Conservation (phyloP, 2,113 vertebrate genomes). For the Ptyas mucosa region DNA sequence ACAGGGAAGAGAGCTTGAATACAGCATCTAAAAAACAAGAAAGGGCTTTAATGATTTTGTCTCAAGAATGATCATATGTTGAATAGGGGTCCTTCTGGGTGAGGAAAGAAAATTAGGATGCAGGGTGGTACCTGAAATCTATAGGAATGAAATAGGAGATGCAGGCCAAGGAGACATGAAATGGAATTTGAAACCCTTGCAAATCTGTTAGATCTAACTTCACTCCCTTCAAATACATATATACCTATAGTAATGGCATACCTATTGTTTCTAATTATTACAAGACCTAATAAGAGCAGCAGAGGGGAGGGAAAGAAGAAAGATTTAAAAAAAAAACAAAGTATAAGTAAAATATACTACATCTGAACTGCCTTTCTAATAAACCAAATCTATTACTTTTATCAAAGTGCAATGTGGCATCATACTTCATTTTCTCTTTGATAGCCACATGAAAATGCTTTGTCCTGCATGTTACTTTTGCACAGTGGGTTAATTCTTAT, state of each 20-base stretch:
- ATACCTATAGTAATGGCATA: neutral
- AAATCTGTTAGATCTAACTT: neutral
- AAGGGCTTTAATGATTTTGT: neutral
- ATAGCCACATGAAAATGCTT: conserved; percentile 41
- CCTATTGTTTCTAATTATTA: neutral
- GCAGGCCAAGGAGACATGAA: neutral
- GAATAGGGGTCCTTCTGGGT: neutral
- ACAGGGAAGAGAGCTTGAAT: neutral
- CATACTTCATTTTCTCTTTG: conserved; percentile 2
- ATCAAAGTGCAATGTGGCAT: conserved; percentile 15
- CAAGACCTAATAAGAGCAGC: neutral
- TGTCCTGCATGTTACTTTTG: neutral
- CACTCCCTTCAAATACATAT: neutral
- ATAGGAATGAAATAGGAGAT: neutral
- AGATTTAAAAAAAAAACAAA: too few relatives aligned
- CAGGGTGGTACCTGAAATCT: neutral
- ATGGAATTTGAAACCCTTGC: neutral
- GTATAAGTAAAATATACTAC: neutral
- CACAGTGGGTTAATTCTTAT: conserved; percentile 28
- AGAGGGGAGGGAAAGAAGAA: neutral
- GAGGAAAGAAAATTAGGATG: neutral
- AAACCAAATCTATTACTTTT: conserved; percentile 19
- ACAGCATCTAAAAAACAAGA: neutral
- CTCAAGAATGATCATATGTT: neutral
- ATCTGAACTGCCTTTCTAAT: neutral